These are phyloP conservation scores for Epicampocera succincta DNA, from an alignment of 2,888 invertebrate species.

Conservation along the genomic window DNA sequence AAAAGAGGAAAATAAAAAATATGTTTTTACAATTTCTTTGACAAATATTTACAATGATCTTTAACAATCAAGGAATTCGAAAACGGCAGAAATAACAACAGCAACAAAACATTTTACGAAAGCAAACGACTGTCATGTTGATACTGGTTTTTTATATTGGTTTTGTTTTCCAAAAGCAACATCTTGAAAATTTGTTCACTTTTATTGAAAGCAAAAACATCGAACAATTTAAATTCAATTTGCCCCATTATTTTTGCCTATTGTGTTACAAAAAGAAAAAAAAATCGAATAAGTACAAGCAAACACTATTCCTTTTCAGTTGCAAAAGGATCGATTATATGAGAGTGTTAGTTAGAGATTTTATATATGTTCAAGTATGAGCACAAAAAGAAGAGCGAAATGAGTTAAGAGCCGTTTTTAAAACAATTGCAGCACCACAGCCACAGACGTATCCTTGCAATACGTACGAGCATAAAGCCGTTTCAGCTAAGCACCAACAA, in stretches of 20 bases:
- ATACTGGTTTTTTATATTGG: slow-evolving; percentile 32
- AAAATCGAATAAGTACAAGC: slow-evolving; percentile 27
- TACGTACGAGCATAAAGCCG: slow-evolving; percentile 5
- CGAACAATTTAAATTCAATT: slow-evolving; percentile 80
- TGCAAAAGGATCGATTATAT: slow-evolving; percentile 36
- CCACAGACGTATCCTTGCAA: slow-evolving; percentile 39
- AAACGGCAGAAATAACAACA: slow-evolving; percentile 19
- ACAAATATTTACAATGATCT: slow-evolving; percentile 69
- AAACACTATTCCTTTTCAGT: slow-evolving; percentile 41
- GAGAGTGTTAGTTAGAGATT: background rate
- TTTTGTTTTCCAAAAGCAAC: slow-evolving; percentile 48
- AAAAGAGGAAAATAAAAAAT: slow-evolving; percentile 42
- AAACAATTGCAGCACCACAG: slow-evolving; percentile 55
- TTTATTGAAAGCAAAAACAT: slow-evolving; percentile 56
- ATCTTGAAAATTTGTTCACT: slow-evolving; percentile 54
- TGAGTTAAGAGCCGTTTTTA: slow-evolving; percentile 44
- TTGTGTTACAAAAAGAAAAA: slow-evolving; percentile 72
- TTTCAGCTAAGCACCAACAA: slow-evolving; percentile 35
- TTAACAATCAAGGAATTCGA: slow-evolving; percentile 50
- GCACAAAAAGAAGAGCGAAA: background rate
- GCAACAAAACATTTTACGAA: slow-evolving; percentile 26
- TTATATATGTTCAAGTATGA: background rate
- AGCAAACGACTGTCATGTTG: slow-evolving; percentile 48
- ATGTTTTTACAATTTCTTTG: slow-evolving; percentile 67
- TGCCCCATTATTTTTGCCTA: slow-evolving; percentile 78